Evolutionary conservation across 2,888 invertebrate genomes (phyloP).

Genomic region (Limnephilus rhombicus): DNA sequence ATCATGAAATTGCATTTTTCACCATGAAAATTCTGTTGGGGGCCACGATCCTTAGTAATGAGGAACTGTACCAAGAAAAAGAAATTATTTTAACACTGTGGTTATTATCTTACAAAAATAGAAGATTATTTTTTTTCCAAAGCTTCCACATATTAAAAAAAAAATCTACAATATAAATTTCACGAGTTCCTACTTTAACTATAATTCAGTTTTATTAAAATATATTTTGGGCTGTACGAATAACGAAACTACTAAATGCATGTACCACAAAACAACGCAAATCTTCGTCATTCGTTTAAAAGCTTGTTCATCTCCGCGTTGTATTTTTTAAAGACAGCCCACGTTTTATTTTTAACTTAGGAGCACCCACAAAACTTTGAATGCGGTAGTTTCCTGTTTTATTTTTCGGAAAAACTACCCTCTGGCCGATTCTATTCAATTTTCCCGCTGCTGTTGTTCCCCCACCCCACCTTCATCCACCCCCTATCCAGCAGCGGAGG

Average conservation of each 20-base stretch:
- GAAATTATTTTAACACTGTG: too few species aligned
- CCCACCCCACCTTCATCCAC: neutral
- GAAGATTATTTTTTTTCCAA: too few species aligned
- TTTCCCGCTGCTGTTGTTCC: slow-evolving; percentile 20
- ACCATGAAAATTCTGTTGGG: too few species aligned
- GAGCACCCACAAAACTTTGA: neutral
- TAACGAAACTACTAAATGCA: neutral
- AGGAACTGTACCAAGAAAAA: too few species aligned
- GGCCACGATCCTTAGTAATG: too few species aligned
- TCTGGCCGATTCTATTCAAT: slow-evolving; percentile 44
- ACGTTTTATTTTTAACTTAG: neutral
- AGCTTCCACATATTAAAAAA: too few species aligned
- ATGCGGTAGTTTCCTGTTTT: neutral
- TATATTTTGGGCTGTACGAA: too few species aligned
- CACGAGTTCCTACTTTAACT: too few species aligned
- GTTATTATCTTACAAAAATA: too few species aligned
- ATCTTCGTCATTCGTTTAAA: neutral
- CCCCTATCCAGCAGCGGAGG: neutral
- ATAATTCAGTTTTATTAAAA: too few species aligned
- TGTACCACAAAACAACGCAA: neutral
- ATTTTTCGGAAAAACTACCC: slow-evolving; percentile 17
- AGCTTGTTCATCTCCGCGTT: neutral
- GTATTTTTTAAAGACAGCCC: neutral
- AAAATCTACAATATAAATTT: too few species aligned
- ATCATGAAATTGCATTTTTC: too few species aligned